phyloP scores from a whole-genome alignment of 2,113 vertebrate species.

The Falcunculus frontatus region DNA sequence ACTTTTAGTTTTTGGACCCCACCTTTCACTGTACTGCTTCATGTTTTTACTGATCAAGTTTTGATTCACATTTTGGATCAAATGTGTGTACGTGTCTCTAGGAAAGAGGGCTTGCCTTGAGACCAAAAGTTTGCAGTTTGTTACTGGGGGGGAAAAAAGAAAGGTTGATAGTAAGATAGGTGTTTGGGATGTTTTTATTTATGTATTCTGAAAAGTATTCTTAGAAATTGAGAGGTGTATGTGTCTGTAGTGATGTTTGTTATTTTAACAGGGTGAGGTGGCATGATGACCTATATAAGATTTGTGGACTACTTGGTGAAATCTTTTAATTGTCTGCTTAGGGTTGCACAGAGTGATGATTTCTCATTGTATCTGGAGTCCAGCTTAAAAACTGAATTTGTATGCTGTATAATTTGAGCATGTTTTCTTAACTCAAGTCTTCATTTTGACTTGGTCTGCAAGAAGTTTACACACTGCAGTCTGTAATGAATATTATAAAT shows the following conservation, averaged over 20 bases:
- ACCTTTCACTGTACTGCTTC: not conserved
- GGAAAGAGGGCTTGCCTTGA: not conserved
- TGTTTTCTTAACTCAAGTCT: not conserved
- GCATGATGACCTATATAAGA: not conserved
- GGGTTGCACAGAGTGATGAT: not conserved
- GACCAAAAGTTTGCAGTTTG: not conserved
- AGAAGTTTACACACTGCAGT: not conserved
- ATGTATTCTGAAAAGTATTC: not conserved
- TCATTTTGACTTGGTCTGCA: not conserved
- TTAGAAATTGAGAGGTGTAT: not conserved
- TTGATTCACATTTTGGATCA: not conserved
- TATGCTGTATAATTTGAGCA: not conserved
- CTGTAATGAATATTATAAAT: not conserved
- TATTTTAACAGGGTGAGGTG: not conserved
- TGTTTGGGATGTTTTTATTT: not conserved
- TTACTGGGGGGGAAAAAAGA: not conserved
- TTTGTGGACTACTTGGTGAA: not conserved
- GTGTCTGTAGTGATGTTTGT: not conserved
- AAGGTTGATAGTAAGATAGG: not conserved
- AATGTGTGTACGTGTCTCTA: not conserved
- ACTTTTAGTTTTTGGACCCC: not conserved
- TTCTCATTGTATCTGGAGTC: not conserved
- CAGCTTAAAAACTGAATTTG: not conserved
- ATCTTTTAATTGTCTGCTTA: not conserved
- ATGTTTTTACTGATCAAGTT: not conserved